Percentiles rank a stretch among this genome's conserved stretches.
phyloP scores from a whole-genome alignment of 2,797 vertebrate species.

The Pseudochromis fuscus region DNA sequence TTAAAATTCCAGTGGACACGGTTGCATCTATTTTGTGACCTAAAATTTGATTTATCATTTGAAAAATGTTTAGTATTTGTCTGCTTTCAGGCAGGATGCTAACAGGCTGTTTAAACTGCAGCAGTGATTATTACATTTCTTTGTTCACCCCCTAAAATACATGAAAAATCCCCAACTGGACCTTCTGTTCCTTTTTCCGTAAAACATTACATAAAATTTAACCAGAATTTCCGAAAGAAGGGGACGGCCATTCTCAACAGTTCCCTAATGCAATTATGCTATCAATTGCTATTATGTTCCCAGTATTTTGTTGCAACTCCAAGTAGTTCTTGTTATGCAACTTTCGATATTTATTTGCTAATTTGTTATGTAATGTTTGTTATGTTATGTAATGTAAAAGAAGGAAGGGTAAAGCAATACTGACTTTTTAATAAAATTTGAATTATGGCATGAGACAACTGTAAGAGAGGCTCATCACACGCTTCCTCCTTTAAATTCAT shows the following conservation, averaged over 20 bases:
- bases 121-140: too few relatives aligned
- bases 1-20: neutral
- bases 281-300: neutral
- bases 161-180: neutral
- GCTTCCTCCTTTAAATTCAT: neutral
- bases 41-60: neutral
- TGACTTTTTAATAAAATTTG: neutral
- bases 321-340: constrained; percentile 9
- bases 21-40: neutral
- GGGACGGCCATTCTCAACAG: neutral
- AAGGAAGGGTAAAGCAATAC: neutral
- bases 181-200: neutral
- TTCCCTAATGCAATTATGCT: neutral
- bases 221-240: neutral
- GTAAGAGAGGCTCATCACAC: too few relatives aligned
- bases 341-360: constrained; percentile 6
- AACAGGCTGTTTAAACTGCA: neutral
- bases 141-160: too few relatives aligned
- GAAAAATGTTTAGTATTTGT: neutral
- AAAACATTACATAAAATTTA: neutral
- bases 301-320: neutral
- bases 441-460: neutral
- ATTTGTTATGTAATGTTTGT: constrained; percentile 12
- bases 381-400: neutral
- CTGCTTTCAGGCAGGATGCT: neutral